phyloP scores from a whole-genome alignment of 2,113 vertebrate genomes.

The Asarcornis scutulata region DNA sequence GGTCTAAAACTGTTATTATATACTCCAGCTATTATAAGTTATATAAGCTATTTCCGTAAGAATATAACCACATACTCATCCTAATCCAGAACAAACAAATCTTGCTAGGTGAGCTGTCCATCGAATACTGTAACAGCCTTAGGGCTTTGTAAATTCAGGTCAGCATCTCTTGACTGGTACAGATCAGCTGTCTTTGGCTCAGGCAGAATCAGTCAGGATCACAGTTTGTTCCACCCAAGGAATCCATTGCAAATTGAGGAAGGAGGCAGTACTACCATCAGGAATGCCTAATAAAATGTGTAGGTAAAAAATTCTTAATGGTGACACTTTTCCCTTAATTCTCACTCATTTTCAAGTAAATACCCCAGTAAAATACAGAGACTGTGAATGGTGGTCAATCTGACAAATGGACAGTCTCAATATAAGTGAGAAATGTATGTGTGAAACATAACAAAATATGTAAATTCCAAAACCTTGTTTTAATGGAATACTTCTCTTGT shows the following conservation, averaged over 20 bases:
- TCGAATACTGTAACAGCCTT: not conserved
- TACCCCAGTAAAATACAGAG: not conserved
- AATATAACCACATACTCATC: not conserved
- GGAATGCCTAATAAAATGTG: not conserved
- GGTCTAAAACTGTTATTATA: not conserved
- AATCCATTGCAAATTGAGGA: not conserved
- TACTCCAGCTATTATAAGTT: not conserved
- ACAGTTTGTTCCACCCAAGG: not conserved
- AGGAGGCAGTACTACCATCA: not conserved
- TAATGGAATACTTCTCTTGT: not conserved
- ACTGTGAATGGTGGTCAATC: not conserved
- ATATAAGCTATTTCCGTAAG: not conserved
- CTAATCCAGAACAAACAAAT: not conserved
- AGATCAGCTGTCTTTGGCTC: not conserved
- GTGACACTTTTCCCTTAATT: not conserved
- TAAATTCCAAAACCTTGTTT: not conserved
- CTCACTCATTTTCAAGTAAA: not conserved
- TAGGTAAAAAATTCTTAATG: not conserved
- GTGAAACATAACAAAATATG: not conserved
- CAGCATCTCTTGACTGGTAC: not conserved
- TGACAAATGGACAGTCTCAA: not conserved
- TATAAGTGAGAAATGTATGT: fast-evolving
- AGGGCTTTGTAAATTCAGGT: not conserved
- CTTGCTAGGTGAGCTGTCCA: not conserved
- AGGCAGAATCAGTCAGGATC: not conserved